Evolutionary conservation across 2,888 invertebrate species (phyloP).

Genomic region (Pristionchus japonicus): DNA sequence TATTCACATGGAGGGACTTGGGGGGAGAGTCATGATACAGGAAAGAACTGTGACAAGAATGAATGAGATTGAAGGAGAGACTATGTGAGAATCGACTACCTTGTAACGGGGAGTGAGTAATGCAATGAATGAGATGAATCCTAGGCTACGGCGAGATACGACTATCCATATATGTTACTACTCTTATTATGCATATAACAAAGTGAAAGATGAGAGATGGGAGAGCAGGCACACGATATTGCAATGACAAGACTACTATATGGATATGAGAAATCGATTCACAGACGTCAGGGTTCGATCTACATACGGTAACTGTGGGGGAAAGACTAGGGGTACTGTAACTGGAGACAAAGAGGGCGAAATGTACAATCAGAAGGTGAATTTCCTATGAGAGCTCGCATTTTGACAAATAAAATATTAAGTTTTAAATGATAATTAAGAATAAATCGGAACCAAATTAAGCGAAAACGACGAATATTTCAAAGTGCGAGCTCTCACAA

Average conservation of each 20-base stretch:
- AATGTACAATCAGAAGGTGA: constrained; percentile 33
- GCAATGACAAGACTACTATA: constrained; percentile 27
- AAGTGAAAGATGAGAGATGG: background rate
- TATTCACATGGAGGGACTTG: background rate
- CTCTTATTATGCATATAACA: constrained; percentile 46
- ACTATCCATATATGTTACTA: background rate
- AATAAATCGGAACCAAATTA: constrained; percentile 13
- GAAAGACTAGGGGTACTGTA: background rate
- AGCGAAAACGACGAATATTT: background rate
- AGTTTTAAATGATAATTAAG: background rate
- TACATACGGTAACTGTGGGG: background rate
- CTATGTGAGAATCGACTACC: constrained; percentile 31
- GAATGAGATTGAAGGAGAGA: background rate
- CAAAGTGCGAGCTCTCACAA: background rate
- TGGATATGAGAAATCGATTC: constrained; percentile 27
- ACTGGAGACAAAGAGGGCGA: background rate
- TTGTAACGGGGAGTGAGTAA: constrained; percentile 21
- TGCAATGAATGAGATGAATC: background rate
- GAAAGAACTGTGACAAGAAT: background rate
- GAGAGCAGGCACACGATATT: background rate
- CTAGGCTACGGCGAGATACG: background rate
- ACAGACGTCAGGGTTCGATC: background rate
- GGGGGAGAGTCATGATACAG: constrained; percentile 16
- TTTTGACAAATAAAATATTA: constrained; percentile 23
- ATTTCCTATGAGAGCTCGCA: background rate